These are phyloP conservation scores for Leptopilina clavipes DNA, from an alignment of 1,140 invertebrate genomes.

Conservation along the genomic window DNA sequence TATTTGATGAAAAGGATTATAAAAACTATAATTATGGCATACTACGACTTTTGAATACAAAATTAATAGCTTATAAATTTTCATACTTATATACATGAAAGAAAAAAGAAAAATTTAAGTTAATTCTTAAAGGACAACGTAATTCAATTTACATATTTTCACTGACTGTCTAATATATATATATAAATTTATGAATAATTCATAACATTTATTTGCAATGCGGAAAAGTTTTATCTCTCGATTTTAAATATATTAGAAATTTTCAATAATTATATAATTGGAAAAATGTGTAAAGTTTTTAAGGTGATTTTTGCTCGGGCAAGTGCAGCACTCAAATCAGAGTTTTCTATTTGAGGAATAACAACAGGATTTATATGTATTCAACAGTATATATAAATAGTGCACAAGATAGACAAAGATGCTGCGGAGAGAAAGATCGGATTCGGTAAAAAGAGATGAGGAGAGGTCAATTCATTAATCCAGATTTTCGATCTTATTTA, in stretches of 20 bases:
- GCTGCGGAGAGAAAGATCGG: constrained; percentile 38
- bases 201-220: not conserved
- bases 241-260: too few species aligned
- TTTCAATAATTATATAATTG: too few species aligned
- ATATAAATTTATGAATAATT: too few species aligned
- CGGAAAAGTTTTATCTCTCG: not conserved
- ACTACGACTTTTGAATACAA: not conserved
- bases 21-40: not conserved
- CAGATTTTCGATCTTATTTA: constrained; percentile 67
- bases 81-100: not conserved
- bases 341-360: constrained; percentile 51
- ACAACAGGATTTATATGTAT: not conserved
- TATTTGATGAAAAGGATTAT: not conserved
- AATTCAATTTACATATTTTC: too few species aligned
- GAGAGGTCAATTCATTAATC: constrained; percentile 63
- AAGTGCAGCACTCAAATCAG: constrained; percentile 65
- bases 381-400: constrained; percentile 36
- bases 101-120: too few species aligned
- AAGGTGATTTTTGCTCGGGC: too few species aligned
- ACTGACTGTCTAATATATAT: too few species aligned
- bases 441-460: constrained; percentile 1
- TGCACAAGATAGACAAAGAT: constrained; percentile 39
- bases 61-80: constrained; percentile 4
- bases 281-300: too few species aligned
- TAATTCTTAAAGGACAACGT: too few species aligned